These are phyloP conservation scores for Agrochola macilenta DNA, from an alignment of 2,888 invertebrate genomes.

Conservation along the genomic window DNA sequence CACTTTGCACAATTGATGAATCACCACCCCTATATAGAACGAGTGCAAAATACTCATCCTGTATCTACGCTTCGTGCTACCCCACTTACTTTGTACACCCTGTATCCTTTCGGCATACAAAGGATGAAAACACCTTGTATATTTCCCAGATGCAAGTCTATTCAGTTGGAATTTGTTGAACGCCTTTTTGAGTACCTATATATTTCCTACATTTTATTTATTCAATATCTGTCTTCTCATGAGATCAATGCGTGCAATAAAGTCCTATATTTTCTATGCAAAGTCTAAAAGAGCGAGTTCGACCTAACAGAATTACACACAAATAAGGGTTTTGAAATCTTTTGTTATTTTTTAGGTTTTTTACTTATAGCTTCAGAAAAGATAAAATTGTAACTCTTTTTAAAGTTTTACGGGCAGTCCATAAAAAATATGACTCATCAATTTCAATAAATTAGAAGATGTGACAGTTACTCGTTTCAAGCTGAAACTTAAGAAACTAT, in stretches of 20 bases:
- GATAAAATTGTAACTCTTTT: neutral
- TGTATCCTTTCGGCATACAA: constrained; percentile 52
- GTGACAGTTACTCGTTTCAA: neutral
- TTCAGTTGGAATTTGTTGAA: constrained; percentile 37
- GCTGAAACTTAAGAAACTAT: neutral
- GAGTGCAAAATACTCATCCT: constrained; percentile 48
- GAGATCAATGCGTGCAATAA: neutral
- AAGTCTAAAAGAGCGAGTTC: neutral
- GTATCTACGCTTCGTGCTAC: constrained; percentile 36
- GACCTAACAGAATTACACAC: neutral
- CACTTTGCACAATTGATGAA: constrained; percentile 87
- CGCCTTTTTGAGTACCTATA: neutral
- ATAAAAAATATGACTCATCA: constrained; percentile 17
- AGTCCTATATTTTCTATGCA: too few species aligned
- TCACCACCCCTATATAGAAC: constrained; percentile 78
- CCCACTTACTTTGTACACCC: constrained; percentile 53
- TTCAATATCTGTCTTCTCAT: neutral
- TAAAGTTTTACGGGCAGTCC: neutral
- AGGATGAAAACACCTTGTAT: constrained; percentile 50
- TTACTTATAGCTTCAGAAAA: too few species aligned
- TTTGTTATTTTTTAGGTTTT: neutral
- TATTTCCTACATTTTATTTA: neutral
- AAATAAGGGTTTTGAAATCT: neutral
- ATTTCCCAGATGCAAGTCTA: constrained; percentile 40
- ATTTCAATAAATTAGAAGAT: constrained; percentile 21